Conservation (phyloP, 2,888 invertebrate species). For the Malacosoma neustria region DNA sequence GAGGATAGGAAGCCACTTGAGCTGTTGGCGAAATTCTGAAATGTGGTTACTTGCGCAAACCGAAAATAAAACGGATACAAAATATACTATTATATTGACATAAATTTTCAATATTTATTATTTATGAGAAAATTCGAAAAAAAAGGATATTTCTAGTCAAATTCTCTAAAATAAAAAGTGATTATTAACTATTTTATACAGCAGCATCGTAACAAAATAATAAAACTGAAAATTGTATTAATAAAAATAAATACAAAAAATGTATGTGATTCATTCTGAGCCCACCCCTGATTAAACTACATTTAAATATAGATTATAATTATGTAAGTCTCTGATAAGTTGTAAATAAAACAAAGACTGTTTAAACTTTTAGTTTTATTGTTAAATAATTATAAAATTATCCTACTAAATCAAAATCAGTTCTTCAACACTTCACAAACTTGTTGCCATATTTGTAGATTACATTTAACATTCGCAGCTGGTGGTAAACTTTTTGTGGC, state of each 20-base stretch:
- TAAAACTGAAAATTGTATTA: conserved; percentile 11
- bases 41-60: no score
- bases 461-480: neutral
- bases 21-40: no score
- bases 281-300: conserved; percentile 37
- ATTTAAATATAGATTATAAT: neutral
- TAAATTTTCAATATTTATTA: no score
- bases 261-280: conserved; percentile 53
- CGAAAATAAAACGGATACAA: no score
- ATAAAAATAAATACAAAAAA: conserved; percentile 25
- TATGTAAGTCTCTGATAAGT: neutral
- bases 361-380: conserved; percentile 47
- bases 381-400: conserved; percentile 50
- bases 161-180: conserved; percentile 12
- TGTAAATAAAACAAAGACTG: conserved; percentile 62
- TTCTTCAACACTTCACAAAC: neutral
- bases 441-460: neutral
- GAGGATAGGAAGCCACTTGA: no score
- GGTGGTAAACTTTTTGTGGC: conserved; percentile 11
- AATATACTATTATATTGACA: no score
- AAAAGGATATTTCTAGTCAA: conserved; percentile 33
- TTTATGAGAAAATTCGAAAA: no score
- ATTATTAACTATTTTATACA: conserved; percentile 13
- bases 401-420: conserved; percentile 23
- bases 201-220: conserved; percentile 20